Evolutionary conservation across 1,140 invertebrate species (phyloP).

Genomic region (Euura lappo): DNA sequence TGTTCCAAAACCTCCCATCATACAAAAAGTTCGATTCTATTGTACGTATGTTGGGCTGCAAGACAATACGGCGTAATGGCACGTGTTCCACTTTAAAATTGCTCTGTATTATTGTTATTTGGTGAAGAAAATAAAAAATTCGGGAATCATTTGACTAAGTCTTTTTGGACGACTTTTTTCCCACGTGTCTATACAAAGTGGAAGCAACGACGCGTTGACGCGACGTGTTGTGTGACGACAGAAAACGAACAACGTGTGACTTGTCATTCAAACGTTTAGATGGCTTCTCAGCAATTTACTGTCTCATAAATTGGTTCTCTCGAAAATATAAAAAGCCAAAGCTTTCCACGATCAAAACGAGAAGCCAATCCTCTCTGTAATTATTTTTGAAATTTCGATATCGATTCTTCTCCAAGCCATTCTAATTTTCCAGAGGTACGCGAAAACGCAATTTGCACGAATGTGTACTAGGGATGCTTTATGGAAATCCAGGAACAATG

Average conservation of each 20-base stretch:
- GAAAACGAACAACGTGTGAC: no score
- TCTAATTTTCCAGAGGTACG: no score
- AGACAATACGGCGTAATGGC: constrained; percentile 40
- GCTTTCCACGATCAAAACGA: no score
- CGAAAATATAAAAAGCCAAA: no score
- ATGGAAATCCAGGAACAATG: background rate
- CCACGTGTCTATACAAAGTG: background rate
- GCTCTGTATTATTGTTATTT: background rate
- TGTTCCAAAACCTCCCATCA: background rate
- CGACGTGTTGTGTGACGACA: constrained; percentile 1
- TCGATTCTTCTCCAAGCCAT: no score
- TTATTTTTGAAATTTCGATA: no score
- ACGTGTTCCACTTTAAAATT: constrained; percentile 53
- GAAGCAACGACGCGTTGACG: background rate
- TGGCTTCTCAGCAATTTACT: background rate
- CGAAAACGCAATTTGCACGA: no score
- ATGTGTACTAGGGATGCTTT: background rate
- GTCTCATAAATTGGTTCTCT: no score
- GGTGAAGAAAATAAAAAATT: background rate
- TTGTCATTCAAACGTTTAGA: background rate
- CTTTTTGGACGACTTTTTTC: background rate
- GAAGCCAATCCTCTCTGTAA: no score
- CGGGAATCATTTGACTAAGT: background rate
- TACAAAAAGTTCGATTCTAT: constrained; percentile 58
- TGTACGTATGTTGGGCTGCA: constrained; percentile 47